These are phyloP conservation scores for Desmophyllum pertusum DNA, from an alignment of 92 coral and sea anemone genomes.

Conservation along the genomic window DNA sequence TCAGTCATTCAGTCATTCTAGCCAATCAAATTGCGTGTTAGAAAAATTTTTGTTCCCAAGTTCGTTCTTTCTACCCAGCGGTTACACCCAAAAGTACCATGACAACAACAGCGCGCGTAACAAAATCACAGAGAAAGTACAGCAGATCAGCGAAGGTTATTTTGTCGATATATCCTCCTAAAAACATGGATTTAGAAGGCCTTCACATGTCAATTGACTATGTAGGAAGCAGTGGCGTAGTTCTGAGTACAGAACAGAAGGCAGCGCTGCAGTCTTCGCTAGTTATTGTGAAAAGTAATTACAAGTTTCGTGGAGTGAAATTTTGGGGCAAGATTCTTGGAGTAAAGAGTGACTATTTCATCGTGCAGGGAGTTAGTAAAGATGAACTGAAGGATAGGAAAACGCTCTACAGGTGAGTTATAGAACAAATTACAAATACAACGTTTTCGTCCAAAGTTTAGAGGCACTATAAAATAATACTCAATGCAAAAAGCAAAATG, in stretches of 20 bases:
- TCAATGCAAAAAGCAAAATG: no score
- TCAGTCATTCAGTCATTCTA: not conserved
- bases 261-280: slow-evolving; percentile 98
- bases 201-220: slow-evolving; percentile 93
- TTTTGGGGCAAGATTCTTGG: slow-evolving; percentile 99
- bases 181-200: slow-evolving; percentile 94
- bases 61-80: slow-evolving; percentile 47
- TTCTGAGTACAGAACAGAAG: slow-evolving; percentile 97
- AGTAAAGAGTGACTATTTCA: slow-evolving; percentile 93
- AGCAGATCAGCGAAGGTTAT: not conserved
- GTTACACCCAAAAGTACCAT: slow-evolving; percentile 54
- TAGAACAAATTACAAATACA: not conserved
- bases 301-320: slow-evolving; percentile 89
- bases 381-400: slow-evolving; percentile 94
- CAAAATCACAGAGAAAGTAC: slow-evolving; percentile 35
- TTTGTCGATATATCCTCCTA: slow-evolving; percentile 24
- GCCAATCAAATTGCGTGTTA: slow-evolving; percentile 28
- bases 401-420: slow-evolving; percentile 88
- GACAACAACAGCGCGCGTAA: slow-evolving; percentile 71
- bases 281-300: slow-evolving; percentile 87
- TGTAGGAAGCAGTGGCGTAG: slow-evolving; percentile 97
- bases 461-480: no score
- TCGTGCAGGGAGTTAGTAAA: slow-evolving; percentile 93
- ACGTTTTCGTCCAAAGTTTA: no score
- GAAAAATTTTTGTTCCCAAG: not conserved